Base-by-base conservation (phyloP, 1,140 invertebrate species). In the Zeugodacus cucurbitae region DNA sequence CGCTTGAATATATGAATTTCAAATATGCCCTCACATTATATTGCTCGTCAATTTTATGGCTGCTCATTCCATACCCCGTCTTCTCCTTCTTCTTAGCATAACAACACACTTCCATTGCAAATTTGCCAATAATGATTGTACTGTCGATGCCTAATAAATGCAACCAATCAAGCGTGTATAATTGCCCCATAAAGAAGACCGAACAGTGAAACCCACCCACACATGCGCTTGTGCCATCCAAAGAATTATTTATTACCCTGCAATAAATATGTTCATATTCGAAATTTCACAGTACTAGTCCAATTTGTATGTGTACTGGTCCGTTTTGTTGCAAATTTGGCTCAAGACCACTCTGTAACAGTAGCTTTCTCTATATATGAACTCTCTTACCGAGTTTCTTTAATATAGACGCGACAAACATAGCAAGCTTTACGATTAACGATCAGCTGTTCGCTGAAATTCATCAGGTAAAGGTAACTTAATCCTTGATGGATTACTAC, bases 61-160 rank as follows among this genome's bases (percentile, higher is more conserved):
- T 74, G 64, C 26, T 17, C 64, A 67, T 34, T 67, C 22, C 48
- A 54, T 29, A 8, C n/a, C 10, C 17, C 1, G 11, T 67, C 62
- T 7, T 32, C 22, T 74, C n/a, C 32, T 4, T 3, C 34, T 22
- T 41, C 32, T 74, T 34, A 74, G 34, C 41, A 37, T 74, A 74
- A 22, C 34, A 74, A 41, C 67, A n/a, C 17, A 41, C 17, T 67
- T 74, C 41, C 34, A 37, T n/a, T 41, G 34, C 34, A 41, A 74
- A 74, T 74, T 1, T 74, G 67, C 29, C 37, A 74, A 74, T 74
- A 74, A 74, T 41, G 67, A 74, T 74, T 74, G 41, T 74, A 74
- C 67, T 37, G 34, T 20, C 37, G 32, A 37, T 74, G 67, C 67
- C 34, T 8, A 74, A 37, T n/a, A 74, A 74, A 22, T 74, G 37